These are phyloP conservation scores for Macrochelys suwanniensis DNA, from an alignment of 2,797 vertebrate species.

Conservation along the genomic window DNA sequence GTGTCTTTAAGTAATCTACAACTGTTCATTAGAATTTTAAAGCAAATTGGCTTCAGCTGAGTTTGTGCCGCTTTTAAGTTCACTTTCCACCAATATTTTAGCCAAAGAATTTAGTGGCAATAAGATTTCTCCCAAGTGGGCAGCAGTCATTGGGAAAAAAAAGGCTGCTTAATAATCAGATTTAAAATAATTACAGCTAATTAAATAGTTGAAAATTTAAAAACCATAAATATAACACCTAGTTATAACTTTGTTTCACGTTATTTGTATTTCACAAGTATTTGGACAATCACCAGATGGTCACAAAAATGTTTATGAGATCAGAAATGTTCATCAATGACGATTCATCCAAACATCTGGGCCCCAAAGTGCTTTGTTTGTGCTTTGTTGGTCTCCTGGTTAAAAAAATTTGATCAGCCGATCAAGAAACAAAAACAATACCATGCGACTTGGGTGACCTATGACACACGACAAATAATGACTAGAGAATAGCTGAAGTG, in stretches of 20 bases:
- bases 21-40: background rate
- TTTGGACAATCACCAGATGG: background rate
- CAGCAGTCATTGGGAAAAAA: background rate
- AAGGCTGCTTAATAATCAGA: background rate
- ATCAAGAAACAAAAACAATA: slow-evolving; percentile 49
- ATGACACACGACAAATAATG: slow-evolving; percentile 39
- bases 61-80: background rate
- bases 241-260: background rate
- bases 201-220: background rate
- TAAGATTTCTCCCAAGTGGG: background rate
- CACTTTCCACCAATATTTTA: background rate
- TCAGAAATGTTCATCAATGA: slow-evolving; percentile 5
- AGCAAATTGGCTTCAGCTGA: background rate
- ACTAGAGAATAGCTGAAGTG: slow-evolving; percentile 44
- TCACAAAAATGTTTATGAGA: background rate
- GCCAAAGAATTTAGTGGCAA: background rate
- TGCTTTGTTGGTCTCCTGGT: background rate
- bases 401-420: background rate
- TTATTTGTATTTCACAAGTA: slow-evolving; percentile 1
- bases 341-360: background rate
- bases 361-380: background rate
- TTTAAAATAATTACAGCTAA: background rate
- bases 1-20: background rate
- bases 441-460: slow-evolving; percentile 65
- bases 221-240: background rate